A percentile compares a stretch with the other conserved stretches of the same genome.
phyloP scores from a whole-genome alignment of 2,113 vertebrate species.

The Xyrauchen texanus region DNA sequence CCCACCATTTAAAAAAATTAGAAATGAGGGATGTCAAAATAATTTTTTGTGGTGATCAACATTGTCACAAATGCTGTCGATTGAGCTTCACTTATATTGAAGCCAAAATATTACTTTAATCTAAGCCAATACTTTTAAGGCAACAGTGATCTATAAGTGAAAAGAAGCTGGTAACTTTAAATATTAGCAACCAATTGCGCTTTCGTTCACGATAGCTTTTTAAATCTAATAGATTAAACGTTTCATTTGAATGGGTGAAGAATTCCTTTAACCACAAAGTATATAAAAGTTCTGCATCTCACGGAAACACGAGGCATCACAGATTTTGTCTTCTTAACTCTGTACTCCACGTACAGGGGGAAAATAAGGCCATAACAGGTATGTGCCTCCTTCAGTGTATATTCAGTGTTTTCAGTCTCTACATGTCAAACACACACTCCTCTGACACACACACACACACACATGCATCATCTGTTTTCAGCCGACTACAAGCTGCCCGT shows the following conservation, averaged over 20 bases:
- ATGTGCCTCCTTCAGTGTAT: slow-evolving; percentile 14
- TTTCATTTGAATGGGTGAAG: neutral
- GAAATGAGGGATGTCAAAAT: too few relatives aligned
- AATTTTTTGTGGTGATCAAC: too few relatives aligned
- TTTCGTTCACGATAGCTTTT: too few relatives aligned
- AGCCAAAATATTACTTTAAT: neutral
- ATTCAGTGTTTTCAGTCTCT: slow-evolving; percentile 14
- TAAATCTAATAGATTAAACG: neutral
- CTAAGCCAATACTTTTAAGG: neutral
- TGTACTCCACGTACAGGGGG: neutral
- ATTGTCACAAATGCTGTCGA: too few relatives aligned
- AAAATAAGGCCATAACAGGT: neutral
- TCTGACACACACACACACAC: too few relatives aligned
- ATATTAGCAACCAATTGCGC: neutral
- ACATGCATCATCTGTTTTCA: neutral
- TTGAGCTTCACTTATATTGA: too few relatives aligned
- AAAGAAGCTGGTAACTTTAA: neutral
- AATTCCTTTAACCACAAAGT: neutral
- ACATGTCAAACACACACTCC: slow-evolving; percentile 17
- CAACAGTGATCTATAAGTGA: neutral
- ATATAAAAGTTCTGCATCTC: neutral
- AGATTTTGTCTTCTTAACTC: neutral
- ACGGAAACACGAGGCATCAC: neutral
- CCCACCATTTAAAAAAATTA: too few relatives aligned
- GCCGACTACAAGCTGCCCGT: slow-evolving; percentile 75